Percentiles rank a stretch among this genome's conserved stretches.
These are phyloP conservation scores for Furcifer pardalis DNA, from an alignment of 2,797 vertebrate species.

Conservation along the genomic window DNA sequence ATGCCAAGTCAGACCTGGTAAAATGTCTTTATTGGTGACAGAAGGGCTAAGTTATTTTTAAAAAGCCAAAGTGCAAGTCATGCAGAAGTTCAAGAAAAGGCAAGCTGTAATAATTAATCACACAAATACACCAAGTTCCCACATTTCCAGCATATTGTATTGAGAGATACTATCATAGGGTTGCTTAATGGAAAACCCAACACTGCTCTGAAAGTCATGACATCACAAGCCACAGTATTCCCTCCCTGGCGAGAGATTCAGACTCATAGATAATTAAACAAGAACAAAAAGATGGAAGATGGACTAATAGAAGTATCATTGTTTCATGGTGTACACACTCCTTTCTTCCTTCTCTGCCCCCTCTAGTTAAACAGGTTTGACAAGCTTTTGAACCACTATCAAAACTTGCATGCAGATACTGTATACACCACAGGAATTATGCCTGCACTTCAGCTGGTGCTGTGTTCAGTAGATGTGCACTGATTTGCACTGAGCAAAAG, in stretches of 20 bases:
- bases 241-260: neutral
- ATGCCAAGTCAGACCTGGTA: too few species aligned
- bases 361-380: neutral
- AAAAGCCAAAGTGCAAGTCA: conserved; percentile 4
- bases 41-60: too few species aligned
- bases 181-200: conserved; percentile 3
- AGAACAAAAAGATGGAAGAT: neutral
- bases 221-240: neutral
- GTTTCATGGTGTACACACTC: neutral
- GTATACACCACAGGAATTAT: neutral
- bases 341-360: neutral
- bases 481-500: too few species aligned
- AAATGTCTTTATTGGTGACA: too few species aligned
- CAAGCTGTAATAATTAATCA: conserved; percentile 29
- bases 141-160: conserved; percentile 43
- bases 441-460: neutral
- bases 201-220: neutral
- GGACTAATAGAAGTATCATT: neutral
- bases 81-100: neutral
- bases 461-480: neutral
- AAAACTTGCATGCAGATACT: neutral
- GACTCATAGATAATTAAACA: neutral
- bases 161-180: neutral
- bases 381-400: conserved; percentile 9
- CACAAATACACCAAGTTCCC: neutral